These are phyloP conservation scores for Limnodromus scolopaceus DNA, from an alignment of 2,797 vertebrate species.

Conservation along the genomic window DNA sequence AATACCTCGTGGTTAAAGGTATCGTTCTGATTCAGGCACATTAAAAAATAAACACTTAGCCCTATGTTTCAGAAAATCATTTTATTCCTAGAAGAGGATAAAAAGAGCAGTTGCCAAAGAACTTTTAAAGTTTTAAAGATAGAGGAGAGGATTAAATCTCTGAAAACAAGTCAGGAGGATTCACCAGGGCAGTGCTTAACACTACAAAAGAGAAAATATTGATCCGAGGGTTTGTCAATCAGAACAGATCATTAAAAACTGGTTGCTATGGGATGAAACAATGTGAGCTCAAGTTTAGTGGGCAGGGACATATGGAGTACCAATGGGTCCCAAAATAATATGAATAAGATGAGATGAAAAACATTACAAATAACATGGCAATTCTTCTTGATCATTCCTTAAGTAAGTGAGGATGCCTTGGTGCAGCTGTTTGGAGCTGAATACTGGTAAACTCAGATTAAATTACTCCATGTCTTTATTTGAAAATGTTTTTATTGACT, in stretches of 20 bases:
- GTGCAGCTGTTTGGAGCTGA: background rate
- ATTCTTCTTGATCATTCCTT: background rate
- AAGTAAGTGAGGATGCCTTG: background rate
- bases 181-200: rapidly evolving
- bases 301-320: background rate
- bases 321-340: background rate
- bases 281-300: background rate
- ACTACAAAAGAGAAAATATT: background rate
- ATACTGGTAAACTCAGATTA: background rate
- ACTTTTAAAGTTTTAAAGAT: background rate
- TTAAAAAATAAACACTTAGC: background rate
- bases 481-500: background rate
- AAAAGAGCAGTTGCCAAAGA: background rate
- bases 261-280: background rate
- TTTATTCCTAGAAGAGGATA: background rate
- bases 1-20: background rate
- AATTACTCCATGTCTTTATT: background rate
- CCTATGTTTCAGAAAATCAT: background rate
- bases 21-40: rapidly evolving
- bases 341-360: background rate
- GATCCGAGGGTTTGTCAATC: background rate
- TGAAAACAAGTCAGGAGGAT: background rate
- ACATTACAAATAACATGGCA: background rate
- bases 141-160: background rate
- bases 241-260: background rate